Evolutionary conservation across 2,113 vertebrate genomes (phyloP), one percentile per base, ranked within the genome.

Genomic region (Rhineura floridana): DNA sequence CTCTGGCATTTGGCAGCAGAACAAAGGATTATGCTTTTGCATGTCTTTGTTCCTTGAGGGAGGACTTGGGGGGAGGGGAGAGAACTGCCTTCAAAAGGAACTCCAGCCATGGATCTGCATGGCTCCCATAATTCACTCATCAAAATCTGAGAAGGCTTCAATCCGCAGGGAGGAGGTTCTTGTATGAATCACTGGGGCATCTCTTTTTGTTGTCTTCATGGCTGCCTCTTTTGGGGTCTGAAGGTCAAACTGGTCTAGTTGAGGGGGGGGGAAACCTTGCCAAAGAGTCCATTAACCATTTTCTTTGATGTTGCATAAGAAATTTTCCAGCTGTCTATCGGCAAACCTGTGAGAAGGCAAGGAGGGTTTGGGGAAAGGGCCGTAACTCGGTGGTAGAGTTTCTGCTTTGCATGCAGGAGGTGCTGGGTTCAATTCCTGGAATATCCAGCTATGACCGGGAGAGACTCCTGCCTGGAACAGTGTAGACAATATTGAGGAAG

Each of bases 1-100:
- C 91, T 94, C 62, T 80, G 90, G 65, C 87, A 52, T 90, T 95
- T 95, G 94, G 94, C 93, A 93, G 73, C 67, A 93, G 81, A 83
- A 90, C 91, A 94, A 91, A 95, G 93, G 89, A 92, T 89, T 91
- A 44, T 44, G 73, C 44, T 94, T 90, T 87, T 90, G 92, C 55
- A 82, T 90, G 75, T 90, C 91, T 94, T 84, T 90, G 36, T 92
- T 95, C 85, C 88, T 91, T 88, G 65, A 46, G 33, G 65, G 88
- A 86, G 13, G 70, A 93, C 67, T 82, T n/a, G n/a, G n/a, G 86
- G 91, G 55, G 48, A 90, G 88, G 86, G 86, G 90, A 33, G 7
- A 88, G 84, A 79, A 79, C 90, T 88, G 88, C 82, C 46, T 86
- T 93, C 83, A 89, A 93, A 92, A 90, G 90, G 86, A 87, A 91